phyloP scores from a whole-genome alignment of 2,888 invertebrate species.

The Eilema griseolum region DNA sequence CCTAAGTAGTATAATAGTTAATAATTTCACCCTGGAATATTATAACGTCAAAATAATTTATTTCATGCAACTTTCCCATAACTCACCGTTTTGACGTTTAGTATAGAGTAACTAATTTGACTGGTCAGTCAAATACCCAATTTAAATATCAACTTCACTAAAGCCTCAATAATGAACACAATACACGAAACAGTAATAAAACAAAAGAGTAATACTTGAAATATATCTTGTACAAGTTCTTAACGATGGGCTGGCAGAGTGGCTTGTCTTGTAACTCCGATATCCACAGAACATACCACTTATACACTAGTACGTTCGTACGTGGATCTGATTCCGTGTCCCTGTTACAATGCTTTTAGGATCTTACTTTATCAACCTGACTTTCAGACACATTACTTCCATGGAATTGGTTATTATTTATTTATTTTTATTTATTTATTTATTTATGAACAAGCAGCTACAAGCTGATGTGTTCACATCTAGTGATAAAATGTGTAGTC shows the following conservation, averaged over 20 bases:
- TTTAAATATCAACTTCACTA: neutral
- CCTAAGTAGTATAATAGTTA: too few relatives aligned
- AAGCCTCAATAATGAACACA: too few relatives aligned
- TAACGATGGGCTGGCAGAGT: constrained; percentile 31
- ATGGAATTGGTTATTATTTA: neutral
- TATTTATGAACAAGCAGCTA: too few relatives aligned
- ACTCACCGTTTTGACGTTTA: too few relatives aligned
- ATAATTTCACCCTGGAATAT: too few relatives aligned
- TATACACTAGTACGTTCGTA: neutral
- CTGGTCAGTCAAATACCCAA: neutral
- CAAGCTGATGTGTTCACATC: too few relatives aligned
- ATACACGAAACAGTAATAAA: neutral
- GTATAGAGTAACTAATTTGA: too few relatives aligned
- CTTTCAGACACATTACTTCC: neutral
- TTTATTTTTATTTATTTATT: neutral
- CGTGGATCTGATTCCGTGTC: neutral
- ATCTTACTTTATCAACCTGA: neutral
- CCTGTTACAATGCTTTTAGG: constrained; percentile 15
- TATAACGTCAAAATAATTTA: too few relatives aligned
- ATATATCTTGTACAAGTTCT: constrained; percentile 14
- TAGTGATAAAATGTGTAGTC: too few relatives aligned
- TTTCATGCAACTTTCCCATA: too few relatives aligned
- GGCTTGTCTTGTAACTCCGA: constrained; percentile 36
- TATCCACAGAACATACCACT: constrained; percentile 9
- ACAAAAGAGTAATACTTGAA: neutral